Evolutionary conservation across 2,888 invertebrate genomes (phyloP), one percentile per base, ranked within the genome.

Genomic region (Melanargia galathea): DNA sequence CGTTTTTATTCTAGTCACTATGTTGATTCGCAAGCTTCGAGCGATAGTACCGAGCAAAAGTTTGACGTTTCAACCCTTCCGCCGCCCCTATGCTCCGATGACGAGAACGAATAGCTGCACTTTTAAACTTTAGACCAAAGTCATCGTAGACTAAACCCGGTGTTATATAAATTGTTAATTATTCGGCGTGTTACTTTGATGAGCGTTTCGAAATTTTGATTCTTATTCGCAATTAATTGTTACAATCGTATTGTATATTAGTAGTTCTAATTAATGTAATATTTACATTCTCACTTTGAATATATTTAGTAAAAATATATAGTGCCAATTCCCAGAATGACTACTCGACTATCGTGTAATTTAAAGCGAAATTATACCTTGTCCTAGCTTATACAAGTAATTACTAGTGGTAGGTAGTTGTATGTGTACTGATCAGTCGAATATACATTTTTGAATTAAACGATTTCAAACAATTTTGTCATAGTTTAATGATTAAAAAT

Each of bases 21-120:
- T 78, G 83, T 93, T 70, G 87, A 94, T 84, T 92, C 92, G 73
- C 93, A 95, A 80, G 92, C 94, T 75, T 84, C 93, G 72, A 92
- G 93, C 80, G 92, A 95, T 79, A 87, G 94, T 62, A 94, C 94
- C n/a, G 96, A 95, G 71, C 94, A 94, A 62, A 93, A 93, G 77
- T 94, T 96, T 77, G 95, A 96, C 75, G 94, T 96, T 20, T 93
- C 95, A 38, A 94, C 93, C 26, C 93, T 96, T 74, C 96, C 96
- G n/a, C 96, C 96, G 60, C 96, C 96, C 60, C 89, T 95, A 69
- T 93, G 96, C 75, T 93, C 94, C 60, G 95, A 96, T 73, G 95
- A 95, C 76, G 95, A 96, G 77, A 94, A 94, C 73, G 93, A 93
- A 70, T 89, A 83, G 66, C 58, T 64, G 55, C 63, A 65, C 62